These are phyloP conservation scores for Apamea anceps DNA, from an alignment of 2,888 invertebrate genomes.

Conservation along the genomic window DNA sequence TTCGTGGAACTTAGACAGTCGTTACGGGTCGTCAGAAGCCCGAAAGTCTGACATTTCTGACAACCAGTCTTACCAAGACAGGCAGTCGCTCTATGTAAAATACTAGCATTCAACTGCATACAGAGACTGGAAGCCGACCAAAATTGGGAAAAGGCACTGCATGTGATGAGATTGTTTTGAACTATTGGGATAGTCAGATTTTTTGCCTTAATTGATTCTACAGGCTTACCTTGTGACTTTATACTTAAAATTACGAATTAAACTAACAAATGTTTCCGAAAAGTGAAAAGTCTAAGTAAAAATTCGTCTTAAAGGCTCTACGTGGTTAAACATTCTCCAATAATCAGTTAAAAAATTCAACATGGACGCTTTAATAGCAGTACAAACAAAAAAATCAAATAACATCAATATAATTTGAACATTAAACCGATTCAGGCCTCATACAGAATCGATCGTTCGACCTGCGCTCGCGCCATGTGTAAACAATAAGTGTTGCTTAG, in stretches of 20 bases:
- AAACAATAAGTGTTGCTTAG: conserved; percentile 75
- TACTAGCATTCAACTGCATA: neutral
- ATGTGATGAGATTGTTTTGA: neutral
- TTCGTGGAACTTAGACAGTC: too few relatives aligned
- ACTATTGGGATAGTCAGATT: neutral
- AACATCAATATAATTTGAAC: conserved; percentile 59
- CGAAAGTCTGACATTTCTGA: neutral
- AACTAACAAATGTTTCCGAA: neutral
- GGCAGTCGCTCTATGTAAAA: neutral
- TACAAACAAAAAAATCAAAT: conserved; percentile 41
- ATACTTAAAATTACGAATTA: neutral
- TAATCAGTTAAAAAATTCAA: conserved; percentile 11
- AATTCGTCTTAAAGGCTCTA: neutral
- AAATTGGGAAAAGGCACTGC: neutral
- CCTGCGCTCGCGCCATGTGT: conserved; percentile 72
- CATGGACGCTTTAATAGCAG: neutral
- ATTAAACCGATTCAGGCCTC: conserved; percentile 64
- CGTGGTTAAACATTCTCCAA: neutral
- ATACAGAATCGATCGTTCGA: conserved; percentile 74
- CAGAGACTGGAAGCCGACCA: neutral
- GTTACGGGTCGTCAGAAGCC: neutral
- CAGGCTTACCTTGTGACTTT: neutral
- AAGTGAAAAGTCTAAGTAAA: neutral
- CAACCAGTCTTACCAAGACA: neutral
- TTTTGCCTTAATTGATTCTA: neutral